Evolutionary conservation across 2,888 invertebrate genomes (phyloP), one percentile per base, ranked within the genome.

Genomic region (Neocrepidodera transversa): DNA sequence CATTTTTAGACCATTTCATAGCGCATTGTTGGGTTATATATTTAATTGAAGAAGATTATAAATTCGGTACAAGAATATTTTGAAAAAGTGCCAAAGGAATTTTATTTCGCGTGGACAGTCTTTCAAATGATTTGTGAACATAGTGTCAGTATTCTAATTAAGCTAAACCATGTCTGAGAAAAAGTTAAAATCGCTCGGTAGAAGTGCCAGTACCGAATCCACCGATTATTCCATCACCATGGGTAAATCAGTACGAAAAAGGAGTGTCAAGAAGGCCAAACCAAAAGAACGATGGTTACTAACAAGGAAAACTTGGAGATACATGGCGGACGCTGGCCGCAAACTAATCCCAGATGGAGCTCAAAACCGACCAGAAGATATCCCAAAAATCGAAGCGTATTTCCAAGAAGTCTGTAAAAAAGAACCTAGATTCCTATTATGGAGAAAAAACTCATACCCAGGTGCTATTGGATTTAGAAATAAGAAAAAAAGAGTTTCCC

Each of bases 311-410:
- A 93, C 93, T 45, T 93, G 93, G 93, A 84, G 92, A 71, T 93
- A 93, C 79, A 94, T 94, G 93, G 87, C 92, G n/a, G 93, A 93
- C 71, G 92, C 93, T 23, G 93, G 93, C 40, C 87, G 91, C 60
- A 89, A 90, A 74, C 83, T 94, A 49, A 88, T 93, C 57, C 93
- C 93, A n/a, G 93, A 93, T 49, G 90, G 90, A 14, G 84, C 85
- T 2, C 85, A 86, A 73, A 89, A 90, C 77, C 84, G 88, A 2
- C 79, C 84, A 0, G 92, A 93, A 74, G 92, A 92, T 73, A 83
- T 93, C 60, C 89, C 91, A 1, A 87, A 88, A 67, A 88, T 93
- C 68, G 93, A 93, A 75, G 88, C 90, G 17, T 89, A 92, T 76
- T 94, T 93, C 77, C 92, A 93, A 74, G 88, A 91, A 56, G 87